These are phyloP conservation scores for Parotia lawesii DNA, from an alignment of 2,113 vertebrate genomes.

Conservation along the genomic window DNA sequence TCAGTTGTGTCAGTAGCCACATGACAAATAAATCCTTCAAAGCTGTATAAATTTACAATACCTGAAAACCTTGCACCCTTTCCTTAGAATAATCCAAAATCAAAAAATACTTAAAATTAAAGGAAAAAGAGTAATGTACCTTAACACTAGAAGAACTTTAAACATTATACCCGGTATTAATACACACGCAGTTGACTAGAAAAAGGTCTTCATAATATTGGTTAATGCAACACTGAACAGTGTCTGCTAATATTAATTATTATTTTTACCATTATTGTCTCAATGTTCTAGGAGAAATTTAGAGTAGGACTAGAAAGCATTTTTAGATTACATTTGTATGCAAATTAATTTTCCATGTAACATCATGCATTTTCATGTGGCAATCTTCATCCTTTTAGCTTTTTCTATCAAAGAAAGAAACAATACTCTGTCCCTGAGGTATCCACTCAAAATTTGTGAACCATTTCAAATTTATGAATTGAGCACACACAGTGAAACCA, in stretches of 20 bases:
- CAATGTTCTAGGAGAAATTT: not conserved
- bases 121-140: not conserved
- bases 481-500: not conserved
- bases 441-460: not conserved
- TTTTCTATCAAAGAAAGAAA: not conserved
- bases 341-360: not conserved
- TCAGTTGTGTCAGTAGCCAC: not conserved
- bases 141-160: not conserved
- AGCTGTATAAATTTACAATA: not conserved
- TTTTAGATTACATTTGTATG: not conserved
- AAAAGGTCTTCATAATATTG: not conserved
- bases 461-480: not conserved
- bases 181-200: not conserved
- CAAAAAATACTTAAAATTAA: not conserved
- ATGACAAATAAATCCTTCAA: not conserved
- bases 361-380: not conserved
- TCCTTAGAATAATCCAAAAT: not conserved
- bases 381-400: not conserved
- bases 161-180: not conserved
- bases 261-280: not conserved
- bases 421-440: not conserved
- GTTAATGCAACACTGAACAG: not conserved
- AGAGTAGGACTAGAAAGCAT: not conserved
- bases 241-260: not conserved
- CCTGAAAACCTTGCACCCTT: not conserved